Percentiles rank a stretch among this genome's conserved stretches.
Conservation (phyloP, 1,140 invertebrate genomes). For the Drosophila kanapiae region DNA sequence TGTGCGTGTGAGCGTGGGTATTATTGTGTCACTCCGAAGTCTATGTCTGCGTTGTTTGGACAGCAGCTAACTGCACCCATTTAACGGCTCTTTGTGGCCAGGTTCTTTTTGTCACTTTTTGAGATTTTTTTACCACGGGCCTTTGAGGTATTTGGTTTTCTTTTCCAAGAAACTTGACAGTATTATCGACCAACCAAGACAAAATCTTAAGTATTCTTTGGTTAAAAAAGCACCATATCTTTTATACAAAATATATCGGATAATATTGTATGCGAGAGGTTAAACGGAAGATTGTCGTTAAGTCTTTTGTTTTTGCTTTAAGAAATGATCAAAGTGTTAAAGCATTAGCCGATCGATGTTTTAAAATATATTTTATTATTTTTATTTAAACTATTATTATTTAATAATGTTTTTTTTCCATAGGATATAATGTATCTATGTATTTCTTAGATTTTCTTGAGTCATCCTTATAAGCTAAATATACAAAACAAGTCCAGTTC, state of each 20-base stretch:
- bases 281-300: slow-evolving; percentile 7
- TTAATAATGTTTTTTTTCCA: too few species aligned
- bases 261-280: background rate
- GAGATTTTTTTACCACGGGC: background rate
- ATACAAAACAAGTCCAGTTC: slow-evolving; percentile 24
- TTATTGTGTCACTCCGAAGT: slow-evolving; percentile 49
- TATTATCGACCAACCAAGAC: background rate
- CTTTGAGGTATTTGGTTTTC: slow-evolving; percentile 2
- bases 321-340: background rate
- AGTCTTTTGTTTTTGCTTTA: slow-evolving; percentile 19
- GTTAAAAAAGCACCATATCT: background rate
- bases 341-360: background rate
- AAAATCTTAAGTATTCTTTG: background rate
- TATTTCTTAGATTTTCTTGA: too few species aligned
- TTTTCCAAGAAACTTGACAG: background rate
- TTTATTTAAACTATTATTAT: too few species aligned
- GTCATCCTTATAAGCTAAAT: too few species aligned
- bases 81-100: slow-evolving; percentile 68
- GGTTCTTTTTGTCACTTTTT: slow-evolving; percentile 31
- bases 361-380: background rate
- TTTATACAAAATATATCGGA: background rate
- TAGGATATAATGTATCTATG: too few species aligned
- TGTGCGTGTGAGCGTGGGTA: slow-evolving; percentile 45
- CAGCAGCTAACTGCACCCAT: slow-evolving; percentile 66
- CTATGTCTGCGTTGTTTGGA: slow-evolving; percentile 25